phyloP scores from a whole-genome alignment of 2,797 vertebrate genomes.

The Epinephelus awoara region DNA sequence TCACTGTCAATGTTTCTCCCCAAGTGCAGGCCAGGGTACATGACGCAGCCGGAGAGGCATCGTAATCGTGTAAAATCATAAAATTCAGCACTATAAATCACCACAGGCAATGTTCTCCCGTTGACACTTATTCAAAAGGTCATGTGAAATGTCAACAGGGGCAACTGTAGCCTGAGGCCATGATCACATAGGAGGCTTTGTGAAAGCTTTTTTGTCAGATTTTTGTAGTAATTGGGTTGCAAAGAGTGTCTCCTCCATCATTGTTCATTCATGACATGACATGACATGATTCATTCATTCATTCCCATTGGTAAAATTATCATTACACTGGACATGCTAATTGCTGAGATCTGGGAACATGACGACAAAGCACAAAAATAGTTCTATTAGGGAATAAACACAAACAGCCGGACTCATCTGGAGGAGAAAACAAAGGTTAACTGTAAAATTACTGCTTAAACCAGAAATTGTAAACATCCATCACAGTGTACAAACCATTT shows the following conservation, averaged over 20 bases:
- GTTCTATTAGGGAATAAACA: neutral
- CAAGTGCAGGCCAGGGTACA: conserved; percentile 2
- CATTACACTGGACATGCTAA: neutral
- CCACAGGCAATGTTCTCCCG: conserved; percentile 62
- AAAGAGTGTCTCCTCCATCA: neutral
- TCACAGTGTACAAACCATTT: neutral
- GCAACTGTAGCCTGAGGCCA: conserved; percentile 59
- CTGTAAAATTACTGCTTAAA: neutral
- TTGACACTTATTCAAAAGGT: conserved; percentile 68
- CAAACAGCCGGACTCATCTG: neutral
- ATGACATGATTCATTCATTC: too few relatives aligned
- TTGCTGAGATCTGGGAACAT: neutral
- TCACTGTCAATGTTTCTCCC: conserved; percentile 23
- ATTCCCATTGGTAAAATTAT: neutral
- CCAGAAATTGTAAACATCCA: neutral
- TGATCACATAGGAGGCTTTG: conserved; percentile 40
- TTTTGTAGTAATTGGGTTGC: conserved; percentile 17
- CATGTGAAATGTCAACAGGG: conserved; percentile 73
- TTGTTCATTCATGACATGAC: too few relatives aligned
- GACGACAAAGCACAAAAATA: neutral
- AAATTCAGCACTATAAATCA: conserved; percentile 42
- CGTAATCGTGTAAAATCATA: conserved; percentile 39
- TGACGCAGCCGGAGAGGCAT: conserved; percentile 21
- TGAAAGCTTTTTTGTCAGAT: conserved; percentile 1
- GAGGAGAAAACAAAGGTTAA: neutral